Conservation (phyloP, 2,888 invertebrate species). For the Cheilosia urbana region DNA sequence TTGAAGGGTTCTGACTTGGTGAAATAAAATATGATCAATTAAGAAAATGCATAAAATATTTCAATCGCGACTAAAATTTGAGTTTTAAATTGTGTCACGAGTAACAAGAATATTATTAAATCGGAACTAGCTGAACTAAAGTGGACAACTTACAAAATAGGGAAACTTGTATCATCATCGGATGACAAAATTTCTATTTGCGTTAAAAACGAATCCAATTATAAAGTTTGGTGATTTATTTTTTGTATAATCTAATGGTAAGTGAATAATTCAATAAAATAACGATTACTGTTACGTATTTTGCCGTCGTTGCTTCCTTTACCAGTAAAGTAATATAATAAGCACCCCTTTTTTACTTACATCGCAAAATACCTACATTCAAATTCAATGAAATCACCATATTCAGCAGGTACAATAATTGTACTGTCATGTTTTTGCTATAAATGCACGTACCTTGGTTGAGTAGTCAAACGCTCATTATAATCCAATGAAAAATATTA, state of each 20-base stretch:
- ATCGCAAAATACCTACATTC: conserved; percentile 28
- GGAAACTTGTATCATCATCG: neutral
- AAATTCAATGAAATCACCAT: conserved; percentile 30
- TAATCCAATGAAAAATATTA: conserved; percentile 35
- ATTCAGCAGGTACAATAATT: conserved; percentile 39
- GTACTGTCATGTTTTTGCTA: conserved; percentile 56
- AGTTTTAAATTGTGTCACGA: conserved; percentile 13
- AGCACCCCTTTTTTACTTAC: conserved; percentile 3
- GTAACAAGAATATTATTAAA: neutral
- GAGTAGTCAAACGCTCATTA: conserved; percentile 52
- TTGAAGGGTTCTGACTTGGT: conserved; percentile 14
- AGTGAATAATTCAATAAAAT: conserved; percentile 14
- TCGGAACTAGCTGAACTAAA: neutral
- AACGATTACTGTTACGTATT: neutral
- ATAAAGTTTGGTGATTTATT: conserved; percentile 17
- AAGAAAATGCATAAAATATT: conserved; percentile 14
- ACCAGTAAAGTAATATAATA: conserved; percentile 14
- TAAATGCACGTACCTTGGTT: neutral
- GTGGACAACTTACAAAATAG: neutral
- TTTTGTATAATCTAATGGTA: neutral
- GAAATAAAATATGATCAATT: conserved; percentile 30
- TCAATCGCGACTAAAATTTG: conserved; percentile 9
- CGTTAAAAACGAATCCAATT: conserved; percentile 41
- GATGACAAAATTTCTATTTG: conserved; percentile 39
- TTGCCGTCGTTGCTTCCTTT: conserved; percentile 19